Evolutionary conservation across 2,888 invertebrate species (phyloP).

Genomic region (Schrankia costaestrigalis): DNA sequence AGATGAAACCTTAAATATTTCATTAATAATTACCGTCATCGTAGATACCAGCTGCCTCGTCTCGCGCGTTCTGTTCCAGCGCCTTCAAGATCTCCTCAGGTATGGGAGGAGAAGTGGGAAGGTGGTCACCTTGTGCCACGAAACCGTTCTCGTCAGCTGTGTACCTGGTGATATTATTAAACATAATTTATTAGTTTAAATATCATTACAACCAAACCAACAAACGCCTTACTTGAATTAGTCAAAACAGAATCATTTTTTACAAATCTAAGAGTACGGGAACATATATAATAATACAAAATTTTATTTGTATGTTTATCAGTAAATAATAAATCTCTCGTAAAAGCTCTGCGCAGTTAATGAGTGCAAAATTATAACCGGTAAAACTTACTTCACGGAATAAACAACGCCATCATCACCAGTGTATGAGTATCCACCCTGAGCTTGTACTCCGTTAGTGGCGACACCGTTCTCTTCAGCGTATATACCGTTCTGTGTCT

Average conservation of each 20-base stretch:
- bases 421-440: conserved; percentile 69
- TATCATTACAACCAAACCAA: too few relatives aligned
- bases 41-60: conserved; percentile 69
- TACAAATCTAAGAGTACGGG: too few relatives aligned
- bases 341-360: too few relatives aligned
- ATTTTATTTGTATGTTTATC: too few relatives aligned
- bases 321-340: too few relatives aligned
- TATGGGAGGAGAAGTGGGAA: conserved; percentile 68
- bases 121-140: conserved; percentile 63
- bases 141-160: conserved; percentile 73
- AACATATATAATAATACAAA: too few relatives aligned
- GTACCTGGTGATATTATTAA: too few relatives aligned
- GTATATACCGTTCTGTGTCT: conserved; percentile 68
- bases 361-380: too few relatives aligned
- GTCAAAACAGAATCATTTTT: too few relatives aligned
- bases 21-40: conserved; percentile 59
- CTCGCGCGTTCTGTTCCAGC: conserved; percentile 68
- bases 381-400: conserved; percentile 55
- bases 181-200: too few relatives aligned
- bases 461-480: conserved; percentile 70
- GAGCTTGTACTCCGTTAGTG: conserved; percentile 65
- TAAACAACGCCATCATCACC: conserved; percentile 72
- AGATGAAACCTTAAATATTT: neutral
- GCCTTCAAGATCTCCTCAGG: conserved; percentile 68
- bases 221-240: too few relatives aligned